These are phyloP conservation scores for Oreotrochilus melanogaster DNA, from an alignment of 2,113 vertebrate genomes.

Conservation along the genomic window DNA sequence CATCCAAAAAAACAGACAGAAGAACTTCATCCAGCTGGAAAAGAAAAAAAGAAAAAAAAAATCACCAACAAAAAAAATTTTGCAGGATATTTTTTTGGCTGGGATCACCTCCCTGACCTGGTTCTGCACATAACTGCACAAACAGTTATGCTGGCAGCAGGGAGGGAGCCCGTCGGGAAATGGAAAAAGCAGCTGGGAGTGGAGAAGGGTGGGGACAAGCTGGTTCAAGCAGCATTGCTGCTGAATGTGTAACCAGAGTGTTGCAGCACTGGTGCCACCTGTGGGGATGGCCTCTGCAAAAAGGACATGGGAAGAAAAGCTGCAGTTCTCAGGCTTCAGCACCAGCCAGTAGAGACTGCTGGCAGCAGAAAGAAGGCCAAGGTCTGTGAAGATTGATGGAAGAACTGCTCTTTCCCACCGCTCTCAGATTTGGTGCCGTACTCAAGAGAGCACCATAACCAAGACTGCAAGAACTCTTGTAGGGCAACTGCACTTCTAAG, in stretches of 20 bases:
- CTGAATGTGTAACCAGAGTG: background rate
- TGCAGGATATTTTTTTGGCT: slow-evolving; percentile 12
- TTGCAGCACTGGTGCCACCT: background rate
- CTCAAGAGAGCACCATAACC: background rate
- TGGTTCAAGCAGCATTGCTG: background rate
- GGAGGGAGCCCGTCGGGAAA: background rate
- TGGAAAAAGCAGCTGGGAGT: slow-evolving; percentile 55
- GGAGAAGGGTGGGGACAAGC: slow-evolving; percentile 46
- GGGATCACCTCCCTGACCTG: slow-evolving; percentile 28
- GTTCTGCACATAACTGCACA: slow-evolving; percentile 12
- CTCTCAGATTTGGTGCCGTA: background rate
- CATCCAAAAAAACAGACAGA: slow-evolving; percentile 51
- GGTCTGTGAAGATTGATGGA: background rate
- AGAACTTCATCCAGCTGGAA: slow-evolving; percentile 13
- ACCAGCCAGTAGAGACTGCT: accelerated
- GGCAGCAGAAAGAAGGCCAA: background rate
- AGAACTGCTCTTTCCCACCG: background rate
- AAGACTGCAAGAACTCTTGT: background rate
- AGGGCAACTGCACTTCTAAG: background rate
- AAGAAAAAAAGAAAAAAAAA: background rate
- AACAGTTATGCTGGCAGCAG: background rate
- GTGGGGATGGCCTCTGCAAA: background rate
- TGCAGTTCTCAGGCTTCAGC: background rate
- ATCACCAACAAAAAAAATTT: too few relatives aligned
- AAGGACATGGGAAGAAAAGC: background rate